These are phyloP conservation scores for Podabrus alpinus DNA, from an alignment of 2,888 invertebrate genomes.

Conservation along the genomic window DNA sequence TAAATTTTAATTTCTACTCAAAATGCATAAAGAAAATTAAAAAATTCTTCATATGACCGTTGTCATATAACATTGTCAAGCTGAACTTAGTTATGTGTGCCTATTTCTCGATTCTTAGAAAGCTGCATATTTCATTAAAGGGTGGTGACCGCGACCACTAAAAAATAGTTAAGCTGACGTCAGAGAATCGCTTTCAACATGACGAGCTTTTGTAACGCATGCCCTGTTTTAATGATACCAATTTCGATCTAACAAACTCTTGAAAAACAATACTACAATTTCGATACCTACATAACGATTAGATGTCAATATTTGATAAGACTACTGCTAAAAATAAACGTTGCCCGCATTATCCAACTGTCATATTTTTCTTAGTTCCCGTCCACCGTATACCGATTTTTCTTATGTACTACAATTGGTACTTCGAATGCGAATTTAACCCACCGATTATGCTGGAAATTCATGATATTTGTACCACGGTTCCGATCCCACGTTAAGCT, in stretches of 20 bases:
- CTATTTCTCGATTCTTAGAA: constrained; percentile 18
- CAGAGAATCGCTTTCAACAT: not conserved
- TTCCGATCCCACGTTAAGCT: too few relatives aligned
- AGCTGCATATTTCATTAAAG: constrained; percentile 17
- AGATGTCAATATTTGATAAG: not conserved
- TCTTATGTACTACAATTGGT: not conserved
- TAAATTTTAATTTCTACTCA: not conserved
- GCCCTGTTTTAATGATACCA: not conserved
- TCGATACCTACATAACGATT: not conserved
- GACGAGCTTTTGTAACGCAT: not conserved
- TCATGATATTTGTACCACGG: not conserved
- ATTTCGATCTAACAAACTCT: not conserved
- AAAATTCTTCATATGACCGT: not conserved
- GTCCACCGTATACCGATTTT: not conserved
- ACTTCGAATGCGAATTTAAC: too few relatives aligned
- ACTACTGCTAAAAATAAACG: not conserved
- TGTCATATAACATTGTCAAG: not conserved
- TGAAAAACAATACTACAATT: not conserved
- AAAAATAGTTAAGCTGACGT: constrained; percentile 2
- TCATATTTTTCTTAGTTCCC: not conserved
- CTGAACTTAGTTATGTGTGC: constrained; percentile 13
- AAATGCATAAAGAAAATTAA: not conserved
- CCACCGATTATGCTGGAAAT: not conserved
- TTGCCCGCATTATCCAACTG: not conserved
- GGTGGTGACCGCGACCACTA: constrained; percentile 20